phyloP scores from a whole-genome alignment of 2,113 vertebrate genomes.

The Naja naja region DNA sequence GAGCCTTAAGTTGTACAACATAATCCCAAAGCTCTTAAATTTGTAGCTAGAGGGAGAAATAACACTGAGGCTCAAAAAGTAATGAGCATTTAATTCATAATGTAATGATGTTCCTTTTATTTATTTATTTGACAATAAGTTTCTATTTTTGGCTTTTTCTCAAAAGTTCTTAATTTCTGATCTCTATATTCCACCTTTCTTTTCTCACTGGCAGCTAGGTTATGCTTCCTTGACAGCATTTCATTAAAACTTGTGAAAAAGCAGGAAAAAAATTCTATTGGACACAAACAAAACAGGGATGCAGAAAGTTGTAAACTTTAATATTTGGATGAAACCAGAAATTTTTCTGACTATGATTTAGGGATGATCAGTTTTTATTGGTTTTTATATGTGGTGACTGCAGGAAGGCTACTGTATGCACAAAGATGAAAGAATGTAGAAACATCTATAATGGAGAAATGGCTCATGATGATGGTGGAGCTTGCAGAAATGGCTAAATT shows the following conservation, averaged over 20 bases:
- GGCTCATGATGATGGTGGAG: not conserved
- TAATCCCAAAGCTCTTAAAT: not conserved
- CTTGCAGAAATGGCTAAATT: not conserved
- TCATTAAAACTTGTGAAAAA: not conserved
- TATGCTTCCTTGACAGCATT: not conserved
- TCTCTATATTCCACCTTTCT: not conserved
- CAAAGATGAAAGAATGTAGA: not conserved
- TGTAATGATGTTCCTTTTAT: not conserved
- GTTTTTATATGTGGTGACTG: not conserved
- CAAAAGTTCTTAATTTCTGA: not conserved
- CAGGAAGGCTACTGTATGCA: not conserved
- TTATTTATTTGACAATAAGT: not conserved
- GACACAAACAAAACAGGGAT: not conserved
- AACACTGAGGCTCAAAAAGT: not conserved
- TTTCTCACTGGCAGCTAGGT: not conserved
- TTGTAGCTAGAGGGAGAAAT: not conserved
- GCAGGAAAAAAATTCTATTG: not conserved
- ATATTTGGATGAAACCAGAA: not conserved
- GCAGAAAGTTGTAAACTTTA: not conserved
- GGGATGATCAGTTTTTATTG: not conserved
- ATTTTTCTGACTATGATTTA: not conserved
- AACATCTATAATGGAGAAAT: not conserved
- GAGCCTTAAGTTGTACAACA: not conserved
- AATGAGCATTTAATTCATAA: not conserved
- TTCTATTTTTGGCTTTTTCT: not conserved